Percentiles rank a stretch among this genome's conserved stretches.
Conservation (phyloP, 2,888 invertebrate genomes). For the Orchesella flavescens region DNA sequence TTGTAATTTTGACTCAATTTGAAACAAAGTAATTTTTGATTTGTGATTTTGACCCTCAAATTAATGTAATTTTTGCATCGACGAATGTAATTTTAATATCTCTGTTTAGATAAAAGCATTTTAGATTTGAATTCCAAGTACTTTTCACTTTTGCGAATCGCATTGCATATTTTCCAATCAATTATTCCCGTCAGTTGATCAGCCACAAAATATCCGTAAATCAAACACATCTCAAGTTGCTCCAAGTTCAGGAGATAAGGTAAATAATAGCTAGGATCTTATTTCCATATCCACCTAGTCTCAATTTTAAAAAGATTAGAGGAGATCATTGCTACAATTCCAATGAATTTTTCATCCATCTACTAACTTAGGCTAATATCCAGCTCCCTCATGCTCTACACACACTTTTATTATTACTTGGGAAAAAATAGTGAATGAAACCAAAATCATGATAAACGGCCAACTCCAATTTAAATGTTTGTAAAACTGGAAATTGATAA, state of each 20-base stretch:
- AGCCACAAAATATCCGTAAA: slow-evolving; percentile 67
- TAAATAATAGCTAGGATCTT: slow-evolving; percentile 63
- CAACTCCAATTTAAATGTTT: slow-evolving; percentile 65
- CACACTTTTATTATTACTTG: slow-evolving; percentile 17
- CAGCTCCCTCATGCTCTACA: slow-evolving; percentile 54
- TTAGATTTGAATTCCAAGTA: slow-evolving; percentile 46
- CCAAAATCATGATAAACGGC: slow-evolving; percentile 66
- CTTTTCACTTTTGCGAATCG: slow-evolving; percentile 43
- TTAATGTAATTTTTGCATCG: too few relatives aligned
- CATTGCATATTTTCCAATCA: slow-evolving; percentile 49
- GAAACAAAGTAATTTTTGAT: too few relatives aligned
- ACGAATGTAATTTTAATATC: too few relatives aligned
- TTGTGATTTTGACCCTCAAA: too few relatives aligned
- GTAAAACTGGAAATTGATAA: slow-evolving; percentile 55
- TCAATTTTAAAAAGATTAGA: slow-evolving; percentile 56
- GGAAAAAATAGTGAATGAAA: slow-evolving; percentile 66
- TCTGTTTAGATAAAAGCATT: too few relatives aligned
- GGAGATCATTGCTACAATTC: slow-evolving; percentile 55
- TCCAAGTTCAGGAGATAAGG: slow-evolving; percentile 62
- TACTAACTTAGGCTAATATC: slow-evolving; percentile 67
- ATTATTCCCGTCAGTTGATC: slow-evolving; percentile 67
- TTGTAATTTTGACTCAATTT: too few relatives aligned
- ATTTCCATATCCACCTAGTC: slow-evolving; percentile 66
- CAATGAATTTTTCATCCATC: slow-evolving; percentile 65
- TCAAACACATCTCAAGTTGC: slow-evolving; percentile 61